Evolutionary conservation across 2,113 vertebrate species (phyloP), one percentile per base, ranked within the genome.

Genomic region (Orycteropus afer): DNA sequence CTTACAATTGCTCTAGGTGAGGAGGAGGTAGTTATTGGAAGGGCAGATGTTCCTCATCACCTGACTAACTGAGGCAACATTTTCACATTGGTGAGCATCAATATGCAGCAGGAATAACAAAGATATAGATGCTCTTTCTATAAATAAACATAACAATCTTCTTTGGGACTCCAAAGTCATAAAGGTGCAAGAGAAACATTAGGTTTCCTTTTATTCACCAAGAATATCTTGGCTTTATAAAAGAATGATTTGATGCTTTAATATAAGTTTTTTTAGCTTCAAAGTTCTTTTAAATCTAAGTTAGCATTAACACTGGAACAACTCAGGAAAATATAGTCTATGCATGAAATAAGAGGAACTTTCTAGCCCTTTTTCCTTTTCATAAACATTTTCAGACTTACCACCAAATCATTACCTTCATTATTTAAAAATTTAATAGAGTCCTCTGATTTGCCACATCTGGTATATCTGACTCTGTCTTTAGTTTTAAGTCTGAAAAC

Each of bases 101-200:
- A 25, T 51, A 12, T 65, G 47, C 14, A 32, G 42, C 45, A 73
- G n/a, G 34, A 40, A 81, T 63, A 80, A 82, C 59, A 78, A 59
- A 95, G 37, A 85, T 51, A 71, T 73, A 94, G 45, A 96, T 86
- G 71, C 63, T 85, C 78, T 81, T 89, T 76, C 82, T 83, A 63
- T 83, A 89, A 83, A 96, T 95, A 89, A 94, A 88, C n/a, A 29
- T 4, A 37, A 51, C 90, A 96, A 92, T 88, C 49, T 94, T 88
- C 49, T 94, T 83, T 9, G 20, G 73, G 55, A 77, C n/a, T 85
- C 61, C 34, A 65, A 76, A 86, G 49, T 86, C 61, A 71, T 57
- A 86, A 90, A 82, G 85, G 86, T 61, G 25, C 67, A 83, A 27
- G 10, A 49, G 42, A 94, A 76, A 89, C 49, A 71, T 20, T 17